Evolutionary conservation across 2,113 vertebrate species (phyloP).

Genomic region (Triplophysa rosa): DNA sequence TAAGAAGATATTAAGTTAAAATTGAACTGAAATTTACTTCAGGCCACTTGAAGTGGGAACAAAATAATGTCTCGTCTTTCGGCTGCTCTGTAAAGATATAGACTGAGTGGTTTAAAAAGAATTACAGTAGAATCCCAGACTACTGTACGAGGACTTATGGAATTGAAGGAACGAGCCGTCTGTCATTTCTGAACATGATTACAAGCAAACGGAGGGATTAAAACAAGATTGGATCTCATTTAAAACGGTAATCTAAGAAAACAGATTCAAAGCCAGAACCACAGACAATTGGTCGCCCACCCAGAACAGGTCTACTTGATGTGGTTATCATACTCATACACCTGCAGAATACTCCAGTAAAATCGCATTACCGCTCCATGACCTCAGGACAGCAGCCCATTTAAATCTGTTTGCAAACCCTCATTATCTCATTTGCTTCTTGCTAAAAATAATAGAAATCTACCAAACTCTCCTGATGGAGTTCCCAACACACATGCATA

Average conservation of each 20-base stretch:
- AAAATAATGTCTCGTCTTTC: not conserved
- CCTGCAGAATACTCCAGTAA: constrained; percentile 33
- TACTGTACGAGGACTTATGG: not conserved
- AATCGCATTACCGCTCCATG: constrained; percentile 50
- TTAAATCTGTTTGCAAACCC: constrained; percentile 46
- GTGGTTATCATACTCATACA: constrained; percentile 49
- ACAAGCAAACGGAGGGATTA: constrained; percentile 38
- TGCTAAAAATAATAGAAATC: constrained; percentile 29
- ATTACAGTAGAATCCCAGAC: constrained; percentile 17
- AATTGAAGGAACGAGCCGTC: not conserved
- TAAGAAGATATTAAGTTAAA: no score
- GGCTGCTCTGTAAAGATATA: not conserved
- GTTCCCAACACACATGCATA: not conserved
- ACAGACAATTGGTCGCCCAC: constrained; percentile 53
- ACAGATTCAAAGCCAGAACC: constrained; percentile 45
- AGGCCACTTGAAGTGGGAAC: not conserved
- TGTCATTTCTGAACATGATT: constrained; percentile 26
- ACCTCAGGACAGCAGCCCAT: constrained; percentile 30
- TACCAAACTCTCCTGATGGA: constrained; percentile 7
- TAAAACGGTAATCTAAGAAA: constrained; percentile 48
- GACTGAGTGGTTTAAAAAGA: constrained; percentile 14
- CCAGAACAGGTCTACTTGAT: constrained; percentile 49
- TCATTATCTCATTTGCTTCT: constrained; percentile 39
- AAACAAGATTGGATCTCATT: constrained; percentile 49
- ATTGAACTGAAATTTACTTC: no score